Evolutionary conservation across 2,113 vertebrate species (phyloP).

Genomic region (Ibidorhyncha struthersii): DNA sequence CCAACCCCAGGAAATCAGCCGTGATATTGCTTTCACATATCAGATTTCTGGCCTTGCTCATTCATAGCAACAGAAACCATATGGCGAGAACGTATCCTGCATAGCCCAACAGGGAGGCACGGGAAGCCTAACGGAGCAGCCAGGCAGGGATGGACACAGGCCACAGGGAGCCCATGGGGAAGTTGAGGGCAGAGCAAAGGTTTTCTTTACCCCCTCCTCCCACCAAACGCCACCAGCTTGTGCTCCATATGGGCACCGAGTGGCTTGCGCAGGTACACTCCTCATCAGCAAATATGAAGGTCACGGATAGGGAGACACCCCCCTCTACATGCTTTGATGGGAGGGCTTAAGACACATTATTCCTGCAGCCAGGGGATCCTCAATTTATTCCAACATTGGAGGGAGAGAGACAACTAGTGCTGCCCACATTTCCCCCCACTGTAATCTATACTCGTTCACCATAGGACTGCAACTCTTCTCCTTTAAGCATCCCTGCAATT

Average conservation of each 20-base stretch:
- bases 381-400: fast-evolving
- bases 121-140: not conserved
- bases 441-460: not conserved
- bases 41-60: not conserved
- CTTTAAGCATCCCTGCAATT: not conserved
- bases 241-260: not conserved
- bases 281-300: not conserved
- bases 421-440: fast-evolving
- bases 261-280: not conserved
- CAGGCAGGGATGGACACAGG: not conserved
- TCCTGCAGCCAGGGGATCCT: not conserved
- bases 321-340: not conserved
- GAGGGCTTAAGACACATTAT: not conserved
- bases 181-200: not conserved
- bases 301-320: not conserved
- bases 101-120: not conserved
- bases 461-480: not conserved
- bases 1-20: not conserved
- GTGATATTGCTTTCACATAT: not conserved
- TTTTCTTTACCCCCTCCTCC: not conserved
- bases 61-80: not conserved
- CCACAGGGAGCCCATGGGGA: not conserved
- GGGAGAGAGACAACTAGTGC: too few species aligned
- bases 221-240: not conserved
- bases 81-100: not conserved